A percentile compares a stretch with the other conserved stretches of the same genome.
These are phyloP conservation scores for Plecturocebus donacophilus DNA, from an alignment of 2,113 vertebrate species.

Conservation along the genomic window DNA sequence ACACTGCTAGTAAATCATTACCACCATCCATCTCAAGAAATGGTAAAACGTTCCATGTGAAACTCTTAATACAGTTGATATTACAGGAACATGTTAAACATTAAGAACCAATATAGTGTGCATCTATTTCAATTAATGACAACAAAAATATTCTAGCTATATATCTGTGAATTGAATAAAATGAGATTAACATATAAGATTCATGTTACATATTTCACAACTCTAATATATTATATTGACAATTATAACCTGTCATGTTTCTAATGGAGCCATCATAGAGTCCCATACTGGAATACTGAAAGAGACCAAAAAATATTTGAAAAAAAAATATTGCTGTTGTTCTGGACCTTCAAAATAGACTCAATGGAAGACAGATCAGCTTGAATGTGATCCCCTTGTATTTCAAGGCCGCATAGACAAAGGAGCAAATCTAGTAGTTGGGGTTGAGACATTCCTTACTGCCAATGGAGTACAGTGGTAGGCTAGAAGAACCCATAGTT, in stretches of 20 bases:
- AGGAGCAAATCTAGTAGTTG: background rate
- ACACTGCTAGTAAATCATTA: too few relatives aligned
- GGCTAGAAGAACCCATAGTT: accelerated
- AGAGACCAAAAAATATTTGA: background rate
- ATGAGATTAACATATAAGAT: background rate
- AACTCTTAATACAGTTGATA: background rate
- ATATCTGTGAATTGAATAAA: background rate
- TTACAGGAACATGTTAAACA: background rate
- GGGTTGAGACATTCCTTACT: background rate
- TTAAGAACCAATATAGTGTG: background rate
- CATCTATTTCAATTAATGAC: constrained; percentile 1
- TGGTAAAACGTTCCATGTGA: background rate
- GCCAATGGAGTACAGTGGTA: background rate
- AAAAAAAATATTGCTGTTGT: background rate
- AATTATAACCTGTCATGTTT: background rate
- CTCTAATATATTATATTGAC: background rate
- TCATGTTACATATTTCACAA: background rate
- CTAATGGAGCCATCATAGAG: background rate
- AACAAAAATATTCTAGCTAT: background rate
- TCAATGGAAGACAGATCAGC: background rate
- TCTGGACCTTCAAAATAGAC: background rate
- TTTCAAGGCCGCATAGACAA: background rate
- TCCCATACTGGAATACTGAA: background rate
- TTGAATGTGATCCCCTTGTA: background rate
- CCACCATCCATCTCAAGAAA: too few relatives aligned